Evolutionary conservation across 2,888 invertebrate species (phyloP).

Genomic region (Hypolimnas misippus): DNA sequence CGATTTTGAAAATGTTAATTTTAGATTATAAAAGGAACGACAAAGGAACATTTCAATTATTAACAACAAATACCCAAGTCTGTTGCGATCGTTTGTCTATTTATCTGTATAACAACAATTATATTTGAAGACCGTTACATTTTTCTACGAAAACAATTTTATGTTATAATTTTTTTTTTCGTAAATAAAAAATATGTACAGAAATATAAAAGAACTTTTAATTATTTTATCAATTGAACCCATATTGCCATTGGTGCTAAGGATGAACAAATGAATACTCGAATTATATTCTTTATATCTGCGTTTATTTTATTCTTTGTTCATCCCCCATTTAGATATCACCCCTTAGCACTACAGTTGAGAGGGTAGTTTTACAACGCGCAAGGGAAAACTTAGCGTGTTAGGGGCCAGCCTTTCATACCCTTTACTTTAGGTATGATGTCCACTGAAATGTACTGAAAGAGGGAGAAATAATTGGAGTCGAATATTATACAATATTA

Average conservation of each 20-base stretch:
- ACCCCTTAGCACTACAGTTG: constrained; percentile 65
- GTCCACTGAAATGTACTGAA: constrained; percentile 51
- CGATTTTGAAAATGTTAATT: too few species aligned
- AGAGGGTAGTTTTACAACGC: constrained; percentile 80
- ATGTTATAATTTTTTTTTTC: too few species aligned
- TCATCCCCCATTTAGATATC: constrained; percentile 57
- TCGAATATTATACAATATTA: constrained; percentile 37
- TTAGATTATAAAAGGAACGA: too few species aligned
- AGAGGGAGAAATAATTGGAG: constrained; percentile 40
- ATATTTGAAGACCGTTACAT: too few species aligned
- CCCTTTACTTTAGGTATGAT: constrained; percentile 67
- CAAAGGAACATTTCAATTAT: too few species aligned
- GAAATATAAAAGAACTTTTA: too few species aligned
- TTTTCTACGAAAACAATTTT: too few species aligned
- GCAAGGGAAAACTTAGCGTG: constrained; percentile 77
- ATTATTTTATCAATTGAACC: background rate
- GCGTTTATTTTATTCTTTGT: constrained; percentile 31
- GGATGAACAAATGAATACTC: background rate
- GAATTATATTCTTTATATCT: background rate
- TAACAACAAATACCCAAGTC: too few species aligned
- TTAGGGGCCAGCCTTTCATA: constrained; percentile 57
- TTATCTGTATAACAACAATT: too few species aligned
- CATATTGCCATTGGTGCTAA: background rate
- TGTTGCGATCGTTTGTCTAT: too few species aligned
- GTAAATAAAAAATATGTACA: too few species aligned